Conservation (phyloP, 2,888 invertebrate species). For the Calameuta pallipes region DNA sequence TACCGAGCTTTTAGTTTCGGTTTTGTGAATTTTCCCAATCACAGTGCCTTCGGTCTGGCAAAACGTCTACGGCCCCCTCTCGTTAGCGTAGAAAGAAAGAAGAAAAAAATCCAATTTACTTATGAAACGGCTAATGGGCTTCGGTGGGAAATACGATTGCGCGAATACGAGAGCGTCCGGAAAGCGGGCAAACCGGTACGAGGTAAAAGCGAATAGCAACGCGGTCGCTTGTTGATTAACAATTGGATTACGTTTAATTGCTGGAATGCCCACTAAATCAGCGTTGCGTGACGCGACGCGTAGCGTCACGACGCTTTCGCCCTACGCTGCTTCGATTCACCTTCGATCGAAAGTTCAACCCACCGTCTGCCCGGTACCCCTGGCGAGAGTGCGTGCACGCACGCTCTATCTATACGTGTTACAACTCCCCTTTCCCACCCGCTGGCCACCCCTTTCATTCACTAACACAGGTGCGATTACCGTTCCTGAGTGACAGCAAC, state of each 20-base stretch:
- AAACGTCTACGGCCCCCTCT: constrained; percentile 18
- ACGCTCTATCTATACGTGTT: background rate
- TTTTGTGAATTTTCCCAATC: background rate
- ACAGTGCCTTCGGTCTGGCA: background rate
- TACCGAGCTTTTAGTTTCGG: background rate
- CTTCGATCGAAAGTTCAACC: background rate
- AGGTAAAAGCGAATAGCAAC: background rate
- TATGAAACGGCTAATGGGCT: constrained; percentile 37
- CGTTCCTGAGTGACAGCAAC: background rate
- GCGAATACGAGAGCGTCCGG: background rate
- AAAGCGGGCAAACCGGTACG: background rate
- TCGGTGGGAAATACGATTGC: constrained; percentile 25
- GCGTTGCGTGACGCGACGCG: constrained; percentile 14
- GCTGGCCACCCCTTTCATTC: background rate
- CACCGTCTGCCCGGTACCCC: background rate
- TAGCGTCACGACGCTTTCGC: background rate
- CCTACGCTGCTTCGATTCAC: background rate
- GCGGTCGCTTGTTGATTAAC: constrained; percentile 45
- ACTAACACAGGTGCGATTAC: background rate
- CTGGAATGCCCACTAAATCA: constrained; percentile 34
- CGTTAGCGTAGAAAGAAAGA: constrained; percentile 30
- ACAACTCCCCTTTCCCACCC: background rate
- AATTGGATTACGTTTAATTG: constrained; percentile 49
- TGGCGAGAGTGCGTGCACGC: background rate
- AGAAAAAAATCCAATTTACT: constrained; percentile 47